phyloP scores from a whole-genome alignment of 2,113 vertebrate genomes.

The Euleptes europaea region DNA sequence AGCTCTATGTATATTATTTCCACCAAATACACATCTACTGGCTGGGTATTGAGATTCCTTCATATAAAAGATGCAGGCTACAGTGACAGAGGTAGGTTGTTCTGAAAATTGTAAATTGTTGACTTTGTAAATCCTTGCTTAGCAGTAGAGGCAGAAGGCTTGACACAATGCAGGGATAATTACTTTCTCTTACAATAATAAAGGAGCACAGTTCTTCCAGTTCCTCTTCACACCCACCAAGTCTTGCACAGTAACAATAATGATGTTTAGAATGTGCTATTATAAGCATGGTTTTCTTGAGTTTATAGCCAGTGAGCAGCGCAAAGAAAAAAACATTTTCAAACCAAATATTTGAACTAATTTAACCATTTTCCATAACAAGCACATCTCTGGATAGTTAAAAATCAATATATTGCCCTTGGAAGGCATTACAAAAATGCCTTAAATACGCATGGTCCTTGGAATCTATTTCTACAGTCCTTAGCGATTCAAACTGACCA shows the following conservation, averaged over 20 bases:
- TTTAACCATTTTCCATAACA: neutral
- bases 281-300: fast-evolving
- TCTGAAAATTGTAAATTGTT: neutral
- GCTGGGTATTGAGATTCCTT: neutral
- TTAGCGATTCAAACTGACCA: too few species aligned
- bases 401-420: neutral
- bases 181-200: neutral
- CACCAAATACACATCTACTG: neutral
- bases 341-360: conserved; percentile 11
- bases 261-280: fast-evolving
- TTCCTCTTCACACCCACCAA: neutral
- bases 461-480: too few species aligned
- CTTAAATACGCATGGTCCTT: too few species aligned
- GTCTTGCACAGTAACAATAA: neutral
- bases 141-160: neutral
- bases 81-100: fast-evolving
- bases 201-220: neutral
- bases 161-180: fast-evolving
- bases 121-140: neutral
- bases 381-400: neutral
- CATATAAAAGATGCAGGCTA: fast-evolving
- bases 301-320: conserved; percentile 23
- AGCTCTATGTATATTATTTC: neutral
- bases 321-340: conserved; percentile 49
- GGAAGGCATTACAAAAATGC: fast-evolving